Percentiles rank a stretch among this genome's conserved stretches.
Evolutionary conservation across 2,797 vertebrate genomes (phyloP).

Genomic region (Mionectes olivaceus): DNA sequence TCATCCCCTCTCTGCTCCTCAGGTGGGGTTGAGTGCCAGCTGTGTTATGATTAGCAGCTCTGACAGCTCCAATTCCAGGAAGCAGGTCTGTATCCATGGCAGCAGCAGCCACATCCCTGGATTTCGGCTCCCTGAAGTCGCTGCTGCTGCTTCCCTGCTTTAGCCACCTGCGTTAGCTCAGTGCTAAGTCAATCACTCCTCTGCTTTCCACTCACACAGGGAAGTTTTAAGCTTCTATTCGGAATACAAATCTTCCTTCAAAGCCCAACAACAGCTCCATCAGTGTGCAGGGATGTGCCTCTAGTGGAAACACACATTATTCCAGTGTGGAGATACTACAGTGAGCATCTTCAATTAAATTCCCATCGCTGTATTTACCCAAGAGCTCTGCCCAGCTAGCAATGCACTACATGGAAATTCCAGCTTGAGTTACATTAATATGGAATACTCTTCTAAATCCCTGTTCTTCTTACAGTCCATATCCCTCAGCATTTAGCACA

Average conservation of each 20-base stretch:
- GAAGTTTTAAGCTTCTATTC: not conserved
- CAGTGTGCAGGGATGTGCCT: rapidly evolving
- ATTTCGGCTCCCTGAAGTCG: not conserved
- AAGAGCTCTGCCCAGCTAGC: not conserved
- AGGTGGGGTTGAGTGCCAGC: not conserved
- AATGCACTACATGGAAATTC: not conserved
- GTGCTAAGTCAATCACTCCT: not conserved
- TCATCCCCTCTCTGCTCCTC: not conserved
- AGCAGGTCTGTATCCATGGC: not conserved
- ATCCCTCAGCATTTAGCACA: not conserved
- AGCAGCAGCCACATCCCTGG: not conserved
- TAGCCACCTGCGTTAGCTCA: not conserved
- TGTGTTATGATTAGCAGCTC: not conserved
- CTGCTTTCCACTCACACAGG: not conserved
- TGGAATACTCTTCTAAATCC: not conserved
- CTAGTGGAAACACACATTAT: not conserved
- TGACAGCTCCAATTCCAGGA: not conserved
- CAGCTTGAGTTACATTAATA: not conserved
- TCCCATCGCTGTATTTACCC: not conserved
- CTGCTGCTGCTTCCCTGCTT: not conserved
- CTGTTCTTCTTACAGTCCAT: not conserved
- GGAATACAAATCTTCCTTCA: not conserved
- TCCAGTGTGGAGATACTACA: rapidly evolving
- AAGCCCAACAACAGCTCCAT: not conserved
- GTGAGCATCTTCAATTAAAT: not conserved